Conservation (phyloP, 2,888 invertebrate species). For the Unio delphinus region DNA sequence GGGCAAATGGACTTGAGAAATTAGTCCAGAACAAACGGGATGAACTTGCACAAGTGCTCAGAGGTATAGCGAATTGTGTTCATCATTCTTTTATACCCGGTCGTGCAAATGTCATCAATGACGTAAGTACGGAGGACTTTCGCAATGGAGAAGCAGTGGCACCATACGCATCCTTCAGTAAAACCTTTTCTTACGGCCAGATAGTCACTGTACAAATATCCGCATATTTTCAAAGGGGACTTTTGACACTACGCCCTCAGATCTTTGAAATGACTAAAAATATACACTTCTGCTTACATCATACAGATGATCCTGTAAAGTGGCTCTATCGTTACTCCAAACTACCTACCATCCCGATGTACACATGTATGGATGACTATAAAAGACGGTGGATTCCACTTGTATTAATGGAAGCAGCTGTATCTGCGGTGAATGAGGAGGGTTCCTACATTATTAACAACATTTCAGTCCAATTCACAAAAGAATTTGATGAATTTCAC, state of each 20-base stretch:
- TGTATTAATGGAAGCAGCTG: conserved; percentile 31
- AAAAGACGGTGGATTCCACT: conserved; percentile 24
- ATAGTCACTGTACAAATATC: conserved; percentile 22
- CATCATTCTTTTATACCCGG: too few species aligned
- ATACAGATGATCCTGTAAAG: conserved; percentile 23
- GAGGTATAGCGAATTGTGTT: background rate
- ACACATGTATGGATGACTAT: conserved; percentile 16
- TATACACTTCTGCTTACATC: conserved; percentile 25
- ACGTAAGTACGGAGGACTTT: conserved; percentile 6
- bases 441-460: conserved; percentile 24
- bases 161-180: conserved; percentile 5
- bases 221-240: conserved; percentile 21
- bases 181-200: conserved; percentile 18
- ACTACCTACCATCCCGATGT: conserved; percentile 12
- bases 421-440: conserved; percentile 13
- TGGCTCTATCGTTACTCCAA: conserved; percentile 22
- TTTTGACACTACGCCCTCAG: conserved; percentile 16
- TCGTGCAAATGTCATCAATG: background rate
- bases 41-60: background rate
- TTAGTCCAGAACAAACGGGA: background rate
- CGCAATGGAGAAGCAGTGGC: background rate
- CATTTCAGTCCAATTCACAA: conserved; percentile 17
- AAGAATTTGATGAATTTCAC: background rate
- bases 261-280: conserved; percentile 25
- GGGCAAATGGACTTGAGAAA: background rate